phyloP scores from a whole-genome alignment of 2,888 invertebrate genomes.

The Pandemis heparana region DNA sequence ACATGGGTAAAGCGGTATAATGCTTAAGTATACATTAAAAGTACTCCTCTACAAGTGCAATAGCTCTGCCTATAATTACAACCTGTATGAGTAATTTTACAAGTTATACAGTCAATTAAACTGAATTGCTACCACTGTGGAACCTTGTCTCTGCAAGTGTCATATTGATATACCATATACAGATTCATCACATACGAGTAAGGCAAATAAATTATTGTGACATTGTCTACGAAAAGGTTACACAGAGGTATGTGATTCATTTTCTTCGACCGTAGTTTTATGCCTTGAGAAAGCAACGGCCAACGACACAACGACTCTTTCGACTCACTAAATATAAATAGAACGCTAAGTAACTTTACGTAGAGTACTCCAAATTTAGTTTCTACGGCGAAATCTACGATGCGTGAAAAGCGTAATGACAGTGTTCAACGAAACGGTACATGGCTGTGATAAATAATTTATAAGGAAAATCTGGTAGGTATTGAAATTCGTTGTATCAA shows the following conservation, averaged over 20 bases:
- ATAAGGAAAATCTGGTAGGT: background rate
- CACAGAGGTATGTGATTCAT: too few species aligned
- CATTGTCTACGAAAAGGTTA: too few species aligned
- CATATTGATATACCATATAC: too few species aligned
- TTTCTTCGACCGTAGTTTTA: background rate
- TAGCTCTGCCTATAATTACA: background rate
- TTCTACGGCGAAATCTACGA: constrained; percentile 31
- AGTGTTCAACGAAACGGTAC: background rate
- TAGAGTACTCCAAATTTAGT: background rate
- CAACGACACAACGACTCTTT: too few species aligned
- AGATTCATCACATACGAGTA: too few species aligned
- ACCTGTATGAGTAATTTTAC: background rate
- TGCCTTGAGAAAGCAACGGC: background rate
- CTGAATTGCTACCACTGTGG: too few species aligned
- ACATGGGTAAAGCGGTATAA: background rate
- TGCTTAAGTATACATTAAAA: background rate
- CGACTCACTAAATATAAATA: background rate
- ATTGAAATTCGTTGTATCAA: background rate
- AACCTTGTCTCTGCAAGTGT: too few species aligned
- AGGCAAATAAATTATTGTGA: too few species aligned
- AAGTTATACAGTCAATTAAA: background rate
- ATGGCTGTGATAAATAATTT: background rate
- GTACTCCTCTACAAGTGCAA: background rate
- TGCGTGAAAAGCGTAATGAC: background rate
- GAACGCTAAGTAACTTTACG: background rate